phyloP scores from a whole-genome alignment of 2,797 vertebrate species.

The Bufotes viridis region DNA sequence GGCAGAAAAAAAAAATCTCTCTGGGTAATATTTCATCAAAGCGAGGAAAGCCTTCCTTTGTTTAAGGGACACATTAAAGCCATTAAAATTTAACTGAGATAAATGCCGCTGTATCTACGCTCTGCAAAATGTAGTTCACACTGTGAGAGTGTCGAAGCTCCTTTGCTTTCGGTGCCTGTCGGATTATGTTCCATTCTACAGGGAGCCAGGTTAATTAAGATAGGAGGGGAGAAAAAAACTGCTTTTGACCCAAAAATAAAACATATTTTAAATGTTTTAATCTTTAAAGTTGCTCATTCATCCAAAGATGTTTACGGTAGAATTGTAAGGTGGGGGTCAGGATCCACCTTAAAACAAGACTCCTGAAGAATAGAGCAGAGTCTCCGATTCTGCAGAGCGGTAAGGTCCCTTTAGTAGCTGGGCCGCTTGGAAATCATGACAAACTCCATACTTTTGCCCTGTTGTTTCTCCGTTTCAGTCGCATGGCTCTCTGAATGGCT shows the following conservation, averaged over 20 bases:
- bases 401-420: too few relatives aligned
- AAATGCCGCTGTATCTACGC: constrained; percentile 13
- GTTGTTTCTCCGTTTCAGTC: too few relatives aligned
- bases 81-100: constrained; percentile 36
- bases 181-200: not conserved
- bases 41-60: constrained; percentile 30
- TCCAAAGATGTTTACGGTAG: not conserved
- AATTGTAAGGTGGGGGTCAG: not conserved
- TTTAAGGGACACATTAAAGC: constrained; percentile 47
- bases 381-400: too few relatives aligned
- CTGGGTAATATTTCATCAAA: constrained; percentile 37
- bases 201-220: not conserved
- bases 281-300: not conserved
- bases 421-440: too few relatives aligned
- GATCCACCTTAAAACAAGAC: too few relatives aligned
- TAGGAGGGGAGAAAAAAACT: not conserved
- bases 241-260: not conserved
- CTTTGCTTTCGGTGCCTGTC: not conserved
- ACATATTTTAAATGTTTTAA: not conserved
- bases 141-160: not conserved
- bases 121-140: not conserved
- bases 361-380: too few relatives aligned
- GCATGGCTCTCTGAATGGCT: too few relatives aligned
- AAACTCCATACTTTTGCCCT: too few relatives aligned
- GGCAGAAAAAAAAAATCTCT: constrained; percentile 4